Conservation (phyloP, 35 echinoderm and acorn worm species). For the Holothuria glaberrima region DNA sequence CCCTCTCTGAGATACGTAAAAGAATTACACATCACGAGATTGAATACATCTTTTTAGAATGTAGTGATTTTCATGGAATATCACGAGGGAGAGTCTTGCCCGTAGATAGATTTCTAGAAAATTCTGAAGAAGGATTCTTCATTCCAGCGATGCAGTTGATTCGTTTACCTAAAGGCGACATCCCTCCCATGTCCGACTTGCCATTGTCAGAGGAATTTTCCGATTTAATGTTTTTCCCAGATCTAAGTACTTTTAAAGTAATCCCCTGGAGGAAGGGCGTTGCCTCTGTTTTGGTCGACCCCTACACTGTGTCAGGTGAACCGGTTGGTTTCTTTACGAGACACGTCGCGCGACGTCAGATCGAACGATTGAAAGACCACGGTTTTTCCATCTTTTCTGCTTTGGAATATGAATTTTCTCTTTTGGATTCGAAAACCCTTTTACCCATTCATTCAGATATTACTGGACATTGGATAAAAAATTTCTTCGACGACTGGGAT, state of each 20-base stretch:
- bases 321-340: neutral
- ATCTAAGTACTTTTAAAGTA: conserved; percentile 26
- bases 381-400: conserved; percentile 33
- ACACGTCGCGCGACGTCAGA: neutral
- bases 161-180: neutral
- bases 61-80: conserved; percentile 15
- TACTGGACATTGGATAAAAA: neutral
- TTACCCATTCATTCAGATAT: too few relatives aligned
- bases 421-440: too few relatives aligned
- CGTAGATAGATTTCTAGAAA: neutral
- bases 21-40: neutral
- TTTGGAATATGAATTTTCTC: too few relatives aligned
- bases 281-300: conserved; percentile 21
- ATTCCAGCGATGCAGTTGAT: neutral
- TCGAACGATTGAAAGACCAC: conserved; percentile 3
- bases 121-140: neutral
- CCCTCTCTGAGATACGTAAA: too few relatives aligned
- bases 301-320: neutral
- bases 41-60: conserved; percentile 31
- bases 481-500: conserved; percentile 15
- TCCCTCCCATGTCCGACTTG: neutral
- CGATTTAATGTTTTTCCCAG: conserved; percentile 27
- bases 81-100: neutral
- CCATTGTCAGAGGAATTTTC: neutral
- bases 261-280: conserved; percentile 23